Percentiles rank a stretch among this genome's conserved stretches.
Evolutionary conservation across 2,113 vertebrate species (phyloP).

Genomic region (Ptychochromis oligacanthus): DNA sequence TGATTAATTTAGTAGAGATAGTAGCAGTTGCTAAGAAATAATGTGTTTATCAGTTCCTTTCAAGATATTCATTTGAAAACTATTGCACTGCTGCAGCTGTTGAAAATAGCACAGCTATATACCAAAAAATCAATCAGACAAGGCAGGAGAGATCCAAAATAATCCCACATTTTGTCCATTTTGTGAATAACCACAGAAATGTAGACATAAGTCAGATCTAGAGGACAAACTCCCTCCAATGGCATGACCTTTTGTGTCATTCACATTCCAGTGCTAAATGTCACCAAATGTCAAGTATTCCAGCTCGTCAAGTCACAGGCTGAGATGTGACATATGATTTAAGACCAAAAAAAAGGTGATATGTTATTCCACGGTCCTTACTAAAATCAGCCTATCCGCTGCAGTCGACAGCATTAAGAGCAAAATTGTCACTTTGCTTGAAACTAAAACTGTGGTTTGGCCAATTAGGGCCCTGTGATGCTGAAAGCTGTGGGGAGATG

Average conservation of each 20-base stretch:
- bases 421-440: conserved; percentile 22
- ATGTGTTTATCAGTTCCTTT: not conserved
- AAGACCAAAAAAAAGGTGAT: conserved; percentile 6
- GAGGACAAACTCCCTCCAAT: conserved; percentile 38
- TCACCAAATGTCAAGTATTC: conserved; percentile 73
- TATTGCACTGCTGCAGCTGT: not conserved
- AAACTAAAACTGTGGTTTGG: conserved; percentile 42
- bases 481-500: conserved; percentile 44
- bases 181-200: conserved; percentile 26
- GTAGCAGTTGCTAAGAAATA: not conserved
- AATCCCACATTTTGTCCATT: not conserved
- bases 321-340: conserved; percentile 41
- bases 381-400: conserved; percentile 1
- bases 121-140: conserved; percentile 10
- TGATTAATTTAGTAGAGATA: not conserved
- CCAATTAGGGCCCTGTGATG: conserved; percentile 46
- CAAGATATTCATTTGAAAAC: not conserved
- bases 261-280: conserved; percentile 71
- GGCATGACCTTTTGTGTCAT: conserved; percentile 70
- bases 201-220: conserved; percentile 47
- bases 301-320: conserved; percentile 22
- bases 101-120: conserved; percentile 1
- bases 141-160: conserved; percentile 1
- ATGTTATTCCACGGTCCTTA: not conserved
- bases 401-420: conserved; percentile 5